phyloP scores from a whole-genome alignment of 2,797 vertebrate species.

The Lepidocolaptes lacrymiger region DNA sequence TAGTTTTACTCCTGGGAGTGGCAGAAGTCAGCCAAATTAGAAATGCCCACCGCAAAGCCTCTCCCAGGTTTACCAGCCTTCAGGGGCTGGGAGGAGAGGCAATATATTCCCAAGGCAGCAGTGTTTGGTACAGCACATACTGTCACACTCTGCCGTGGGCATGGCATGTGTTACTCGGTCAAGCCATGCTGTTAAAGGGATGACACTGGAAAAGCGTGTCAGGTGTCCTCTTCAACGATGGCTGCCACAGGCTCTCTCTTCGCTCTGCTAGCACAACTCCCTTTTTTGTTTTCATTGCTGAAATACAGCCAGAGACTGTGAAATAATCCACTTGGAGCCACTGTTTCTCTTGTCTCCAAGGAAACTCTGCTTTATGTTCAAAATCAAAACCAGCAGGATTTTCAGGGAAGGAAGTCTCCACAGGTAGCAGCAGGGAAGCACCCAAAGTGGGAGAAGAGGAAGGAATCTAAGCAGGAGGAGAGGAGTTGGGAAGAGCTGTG shows the following conservation, averaged over 20 bases:
- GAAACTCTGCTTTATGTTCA: constrained; percentile 6
- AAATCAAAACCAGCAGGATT: not conserved
- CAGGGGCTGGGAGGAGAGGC: not conserved
- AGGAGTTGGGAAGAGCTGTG: not conserved
- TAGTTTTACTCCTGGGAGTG: not conserved
- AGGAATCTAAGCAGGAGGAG: not conserved
- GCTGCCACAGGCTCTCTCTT: not conserved
- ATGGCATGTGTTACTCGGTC: rapidly evolving
- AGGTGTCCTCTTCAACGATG: rapidly evolving
- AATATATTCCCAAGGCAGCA: not conserved
- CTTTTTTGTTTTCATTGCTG: not conserved
- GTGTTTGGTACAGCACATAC: not conserved
- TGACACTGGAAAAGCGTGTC: not conserved
- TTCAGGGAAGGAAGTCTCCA: not conserved
- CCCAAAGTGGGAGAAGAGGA: not conserved
- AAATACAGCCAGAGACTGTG: not conserved
- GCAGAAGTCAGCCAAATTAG: constrained; percentile 44
- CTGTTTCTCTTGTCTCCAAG: constrained; percentile 26
- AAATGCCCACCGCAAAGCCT: not conserved
- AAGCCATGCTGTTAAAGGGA: not conserved
- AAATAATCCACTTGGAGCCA: not conserved
- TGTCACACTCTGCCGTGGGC: not conserved
- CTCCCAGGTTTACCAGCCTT: not conserved
- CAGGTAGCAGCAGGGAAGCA: not conserved
- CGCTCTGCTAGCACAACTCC: not conserved